These are phyloP conservation scores for Pseudopipra pipra DNA, from an alignment of 2,113 vertebrate species.

Conservation along the genomic window DNA sequence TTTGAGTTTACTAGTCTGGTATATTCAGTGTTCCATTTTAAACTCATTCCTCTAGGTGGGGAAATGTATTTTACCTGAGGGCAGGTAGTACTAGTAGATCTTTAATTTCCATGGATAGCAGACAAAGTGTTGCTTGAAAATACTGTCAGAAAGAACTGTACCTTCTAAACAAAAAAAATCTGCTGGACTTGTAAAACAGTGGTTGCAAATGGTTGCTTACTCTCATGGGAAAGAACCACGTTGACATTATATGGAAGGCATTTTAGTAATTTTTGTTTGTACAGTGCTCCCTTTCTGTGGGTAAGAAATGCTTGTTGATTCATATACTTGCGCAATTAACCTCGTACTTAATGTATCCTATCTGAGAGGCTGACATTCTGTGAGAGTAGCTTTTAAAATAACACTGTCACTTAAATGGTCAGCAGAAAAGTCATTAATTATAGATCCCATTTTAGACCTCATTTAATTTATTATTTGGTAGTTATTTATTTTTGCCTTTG, in stretches of 20 bases:
- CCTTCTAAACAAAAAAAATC: neutral
- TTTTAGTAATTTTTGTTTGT: neutral
- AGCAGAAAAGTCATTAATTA: constrained; percentile 10
- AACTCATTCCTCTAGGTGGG: neutral
- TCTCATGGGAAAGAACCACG: neutral
- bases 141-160: neutral
- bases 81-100: neutral
- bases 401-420: neutral
- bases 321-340: neutral
- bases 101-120: neutral
- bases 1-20: neutral
- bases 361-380: neutral
- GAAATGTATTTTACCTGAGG: neutral
- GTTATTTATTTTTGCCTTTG: neutral
- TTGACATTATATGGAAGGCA: neutral
- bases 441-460: neutral
- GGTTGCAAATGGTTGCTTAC: neutral
- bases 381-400: constrained; percentile 1
- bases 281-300: neutral
- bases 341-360: neutral
- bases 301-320: neutral
- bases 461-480: constrained; percentile 14
- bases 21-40: neutral
- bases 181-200: neutral
- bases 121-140: neutral